These are phyloP conservation scores for Trichoplusia ni DNA, from an alignment of 1,140 invertebrate genomes.

Conservation along the genomic window DNA sequence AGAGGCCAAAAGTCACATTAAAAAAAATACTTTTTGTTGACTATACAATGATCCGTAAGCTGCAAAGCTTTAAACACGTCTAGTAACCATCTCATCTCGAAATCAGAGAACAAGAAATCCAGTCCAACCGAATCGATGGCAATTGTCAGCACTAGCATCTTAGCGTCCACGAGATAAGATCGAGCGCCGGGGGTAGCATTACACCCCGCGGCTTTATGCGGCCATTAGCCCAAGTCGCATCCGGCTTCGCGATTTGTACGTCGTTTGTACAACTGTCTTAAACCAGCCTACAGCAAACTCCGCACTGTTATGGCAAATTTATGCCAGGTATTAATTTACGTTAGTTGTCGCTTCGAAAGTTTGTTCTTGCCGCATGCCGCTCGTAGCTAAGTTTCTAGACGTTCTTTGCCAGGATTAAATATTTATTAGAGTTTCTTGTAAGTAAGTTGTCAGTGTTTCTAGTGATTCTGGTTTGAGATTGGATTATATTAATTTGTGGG, in stretches of 20 bases:
- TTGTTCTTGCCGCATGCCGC: slow-evolving; percentile 63
- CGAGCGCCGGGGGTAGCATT: neutral
- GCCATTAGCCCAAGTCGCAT: slow-evolving; percentile 62
- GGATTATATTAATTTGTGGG: slow-evolving; percentile 10
- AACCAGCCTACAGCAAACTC: slow-evolving; percentile 41
- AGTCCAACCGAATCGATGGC: too few relatives aligned
- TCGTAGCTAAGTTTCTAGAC: slow-evolving; percentile 57
- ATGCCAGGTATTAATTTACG: slow-evolving; percentile 80
- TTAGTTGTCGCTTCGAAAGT: slow-evolving; percentile 71
- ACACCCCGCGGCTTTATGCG: slow-evolving; percentile 60
- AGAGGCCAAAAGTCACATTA: too few relatives aligned
- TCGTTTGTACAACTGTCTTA: slow-evolving; percentile 71
- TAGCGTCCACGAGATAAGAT: too few relatives aligned
- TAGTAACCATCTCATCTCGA: too few relatives aligned
- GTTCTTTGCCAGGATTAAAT: slow-evolving; percentile 71
- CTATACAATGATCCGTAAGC: too few relatives aligned
- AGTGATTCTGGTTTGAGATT: slow-evolving; percentile 15
- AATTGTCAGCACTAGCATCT: too few relatives aligned
- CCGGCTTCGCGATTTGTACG: slow-evolving; percentile 69
- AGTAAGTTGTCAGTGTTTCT: slow-evolving; percentile 40
- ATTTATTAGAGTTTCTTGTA: slow-evolving; percentile 74
- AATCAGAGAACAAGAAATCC: too few relatives aligned
- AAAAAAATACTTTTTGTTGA: too few relatives aligned
- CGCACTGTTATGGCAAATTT: slow-evolving; percentile 74
- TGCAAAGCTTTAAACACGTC: too few relatives aligned